Evolutionary conservation across 2,888 invertebrate species (phyloP), one percentile per base, ranked within the genome.

Genomic region (Ramazzottius varieornatus): DNA sequence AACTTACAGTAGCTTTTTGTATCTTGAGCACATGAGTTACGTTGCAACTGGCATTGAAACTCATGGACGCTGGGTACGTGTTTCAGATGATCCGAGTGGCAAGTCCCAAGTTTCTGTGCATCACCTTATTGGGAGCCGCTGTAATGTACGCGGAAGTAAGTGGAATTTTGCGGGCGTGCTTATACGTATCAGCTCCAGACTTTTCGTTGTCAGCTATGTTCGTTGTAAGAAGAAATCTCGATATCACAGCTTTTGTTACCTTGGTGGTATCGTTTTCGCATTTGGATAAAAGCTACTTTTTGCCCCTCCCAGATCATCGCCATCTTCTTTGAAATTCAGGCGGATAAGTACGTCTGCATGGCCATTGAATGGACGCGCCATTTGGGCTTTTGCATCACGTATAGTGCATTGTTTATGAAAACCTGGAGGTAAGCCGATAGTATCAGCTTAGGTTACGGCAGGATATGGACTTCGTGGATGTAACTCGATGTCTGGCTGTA

Each of bases 361-460:
- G 85, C 87, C 8, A 88, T 88, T 8, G 89, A 90, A 76, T 91
- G 91, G 91, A 86, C 88, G 1, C 81, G 90, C 2, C 90, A 92
- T 77, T 81, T 91, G 77, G 92, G 92, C 34, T 92, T 92, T 75
- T 88, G 88, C 73, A 83, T 92, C 67, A 88, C 91, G 1, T 92
- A 91, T 74, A 90, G 90, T 13, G 89, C 91, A 8, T 79, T 92
- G 63, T 80, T 92, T 1, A 86, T 92, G 84, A 92, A 92, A 78
- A 91, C 91, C 16, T 91, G 91, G 91, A 83, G 90, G 88, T 88
- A 76, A 77, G 71, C 69, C 63, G 63, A 33, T 29, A 46, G 33
- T 29, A n/a, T n/a, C n/a, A n/a, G n/a, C n/a, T n/a, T n/a, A n/a
- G n/a, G n/a, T n/a, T n/a, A n/a, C n/a, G n/a, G n/a, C n/a, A n/a